Percentiles rank a stretch among this genome's conserved stretches.
phyloP scores from a whole-genome alignment of 2,797 vertebrate genomes.

The Enteromius thamalakanensis region DNA sequence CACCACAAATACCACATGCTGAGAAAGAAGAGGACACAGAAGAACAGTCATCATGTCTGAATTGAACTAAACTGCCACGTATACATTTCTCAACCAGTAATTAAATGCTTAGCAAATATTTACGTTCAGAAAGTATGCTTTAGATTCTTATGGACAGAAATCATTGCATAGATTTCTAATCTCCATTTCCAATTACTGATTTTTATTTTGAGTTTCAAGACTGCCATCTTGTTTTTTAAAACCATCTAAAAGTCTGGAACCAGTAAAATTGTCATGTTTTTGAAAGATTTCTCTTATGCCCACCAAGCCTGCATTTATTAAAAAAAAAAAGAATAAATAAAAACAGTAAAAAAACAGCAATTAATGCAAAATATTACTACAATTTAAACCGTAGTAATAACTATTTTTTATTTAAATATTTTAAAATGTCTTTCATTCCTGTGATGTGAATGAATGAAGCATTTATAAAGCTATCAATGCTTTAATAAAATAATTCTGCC shows the following conservation, averaged over 20 bases:
- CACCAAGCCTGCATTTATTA: background rate
- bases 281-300: background rate
- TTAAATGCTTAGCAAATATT: background rate
- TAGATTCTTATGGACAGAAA: too few relatives aligned
- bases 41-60: background rate
- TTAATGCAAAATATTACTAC: background rate
- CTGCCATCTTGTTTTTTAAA: background rate
- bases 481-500: background rate
- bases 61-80: background rate
- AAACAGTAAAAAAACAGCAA: background rate
- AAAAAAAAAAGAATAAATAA: too few relatives aligned
- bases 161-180: background rate
- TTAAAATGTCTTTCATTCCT: background rate
- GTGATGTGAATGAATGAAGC: background rate
- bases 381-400: background rate
- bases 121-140: background rate
- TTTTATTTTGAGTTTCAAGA: background rate
- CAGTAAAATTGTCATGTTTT: background rate
- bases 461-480: too few relatives aligned
- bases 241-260: background rate
- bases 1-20: constrained; percentile 93
- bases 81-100: background rate
- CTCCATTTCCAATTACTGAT: background rate
- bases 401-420: background rate
- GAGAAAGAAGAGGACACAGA: constrained; percentile 35